Evolutionary conservation across 37 sponge, comb jelly and placozoan species (phyloP), one percentile per base, ranked within the genome.

Genomic region (Tethya wilhelma): DNA sequence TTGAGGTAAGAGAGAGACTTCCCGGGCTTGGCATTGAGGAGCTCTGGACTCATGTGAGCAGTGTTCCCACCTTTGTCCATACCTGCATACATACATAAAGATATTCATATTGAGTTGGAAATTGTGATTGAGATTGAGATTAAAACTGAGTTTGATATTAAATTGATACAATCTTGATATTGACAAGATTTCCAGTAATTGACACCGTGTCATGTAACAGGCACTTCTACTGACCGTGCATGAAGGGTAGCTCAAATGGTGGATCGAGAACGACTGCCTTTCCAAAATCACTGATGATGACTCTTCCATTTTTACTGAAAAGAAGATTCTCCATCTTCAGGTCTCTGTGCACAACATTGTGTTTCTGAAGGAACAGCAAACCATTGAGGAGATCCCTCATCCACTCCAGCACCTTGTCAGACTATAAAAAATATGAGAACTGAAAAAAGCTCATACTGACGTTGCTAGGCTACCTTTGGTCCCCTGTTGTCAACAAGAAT

Each of bases 261-360:
- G 39, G 39, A 23, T 83, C 78, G 5, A 93, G 84, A 29, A 69
- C 30, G 2, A 94, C 60, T 1, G 91, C 87, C 29, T 73, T 64
- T 8, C 94, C 94, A 84, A 94, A 94, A 64, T 94, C 94, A 69
- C 74, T 59, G 30, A 94, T 68, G 33, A 88, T 73, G 46, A 94
- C 41, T 23, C 19, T 70, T 26, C 79, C 91, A 29, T 81, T 49
- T 3, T 29, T 44, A 34, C 40, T 38, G 31, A 90, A 64, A 23
- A 92, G 85, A 1, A 95, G 73, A 55, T 95, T 95, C 67, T 88
- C 89, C 69, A 95, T 49, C 76, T 95, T 95, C 45, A 95, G 66
- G 57, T 95, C 92, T 22, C 92, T 53, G 44, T 93, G 93, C 43
- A 85, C 87, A 29, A 90, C 84, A 43, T 56, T 38, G 46, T 88